These are phyloP conservation scores for Patella depressa DNA, from an alignment of 2,888 invertebrate species.

Conservation along the genomic window DNA sequence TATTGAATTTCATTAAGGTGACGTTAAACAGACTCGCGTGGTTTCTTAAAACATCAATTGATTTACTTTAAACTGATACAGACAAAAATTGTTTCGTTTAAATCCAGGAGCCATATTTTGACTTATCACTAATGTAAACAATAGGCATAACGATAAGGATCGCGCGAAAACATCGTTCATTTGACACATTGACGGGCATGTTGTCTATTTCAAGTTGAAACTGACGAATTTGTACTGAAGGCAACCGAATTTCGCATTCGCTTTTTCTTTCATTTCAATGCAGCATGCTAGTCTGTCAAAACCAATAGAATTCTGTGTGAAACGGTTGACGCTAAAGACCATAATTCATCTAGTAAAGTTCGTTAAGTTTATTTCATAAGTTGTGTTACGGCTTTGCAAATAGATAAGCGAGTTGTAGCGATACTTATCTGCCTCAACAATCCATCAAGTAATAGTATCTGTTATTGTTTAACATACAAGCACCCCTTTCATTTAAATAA, in stretches of 20 bases:
- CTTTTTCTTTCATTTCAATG: too few relatives aligned
- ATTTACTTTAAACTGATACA: too few relatives aligned
- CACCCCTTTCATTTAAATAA: too few relatives aligned
- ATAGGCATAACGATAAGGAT: background rate
- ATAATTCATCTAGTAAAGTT: too few relatives aligned
- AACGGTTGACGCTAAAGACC: too few relatives aligned
- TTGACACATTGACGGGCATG: conserved; percentile 1
- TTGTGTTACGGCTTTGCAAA: background rate
- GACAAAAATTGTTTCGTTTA: background rate
- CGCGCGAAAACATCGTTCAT: conserved; percentile 1
- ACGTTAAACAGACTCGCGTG: too few relatives aligned
- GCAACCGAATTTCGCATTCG: too few relatives aligned
- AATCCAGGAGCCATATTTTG: background rate
- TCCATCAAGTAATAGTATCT: background rate
- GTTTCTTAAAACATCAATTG: too few relatives aligned
- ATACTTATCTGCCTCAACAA: background rate
- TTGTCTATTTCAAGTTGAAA: background rate
- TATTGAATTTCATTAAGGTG: too few relatives aligned
- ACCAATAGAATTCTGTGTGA: too few relatives aligned
- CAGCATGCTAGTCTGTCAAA: too few relatives aligned
- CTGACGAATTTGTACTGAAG: background rate
- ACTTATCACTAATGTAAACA: conserved; percentile 5
- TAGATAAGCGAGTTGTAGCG: background rate
- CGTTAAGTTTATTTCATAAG: too few relatives aligned
- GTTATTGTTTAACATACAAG: conserved; percentile 4